A percentile compares a stretch with the other conserved stretches of the same genome.
Conservation (phyloP, 2,888 invertebrate genomes). For the Tiliacea aurago region DNA sequence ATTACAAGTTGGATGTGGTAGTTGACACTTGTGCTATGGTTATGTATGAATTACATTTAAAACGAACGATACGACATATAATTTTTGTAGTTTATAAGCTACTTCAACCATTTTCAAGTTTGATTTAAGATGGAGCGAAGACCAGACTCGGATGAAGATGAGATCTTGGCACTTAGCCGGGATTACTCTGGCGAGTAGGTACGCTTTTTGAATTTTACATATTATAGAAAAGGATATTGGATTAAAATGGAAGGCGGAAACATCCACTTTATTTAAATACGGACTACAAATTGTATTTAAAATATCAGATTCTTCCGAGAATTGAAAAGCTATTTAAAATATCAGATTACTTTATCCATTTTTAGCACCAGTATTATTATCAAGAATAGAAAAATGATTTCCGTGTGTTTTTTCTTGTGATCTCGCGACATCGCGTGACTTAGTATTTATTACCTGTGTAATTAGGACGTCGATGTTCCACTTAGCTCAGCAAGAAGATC, state of each 20-base stretch:
- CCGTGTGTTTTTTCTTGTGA: constrained; percentile 42
- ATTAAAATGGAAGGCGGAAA: constrained; percentile 7
- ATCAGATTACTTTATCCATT: not conserved
- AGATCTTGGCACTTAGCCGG: constrained; percentile 1
- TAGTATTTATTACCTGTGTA: constrained; percentile 46
- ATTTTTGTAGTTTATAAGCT: constrained; percentile 3
- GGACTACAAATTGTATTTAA: not conserved
- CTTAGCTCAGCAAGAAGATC: constrained; percentile 43
- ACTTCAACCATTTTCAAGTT: not conserved
- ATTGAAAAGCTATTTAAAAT: no score
- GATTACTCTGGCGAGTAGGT: not conserved
- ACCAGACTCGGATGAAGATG: constrained; percentile 15
- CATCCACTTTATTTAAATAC: not conserved
- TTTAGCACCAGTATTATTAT: constrained; percentile 17
- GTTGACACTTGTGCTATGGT: constrained; percentile 39
- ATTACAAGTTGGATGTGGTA: constrained; percentile 32
- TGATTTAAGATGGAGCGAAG: constrained; percentile 13
- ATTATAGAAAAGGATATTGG: not conserved
- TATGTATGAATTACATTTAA: constrained; percentile 27
- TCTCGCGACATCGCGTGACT: constrained; percentile 65
- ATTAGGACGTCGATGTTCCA: constrained; percentile 57
- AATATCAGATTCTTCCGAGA: no score
- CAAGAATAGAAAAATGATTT: constrained; percentile 33
- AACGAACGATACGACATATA: not conserved
- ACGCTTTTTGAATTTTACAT: constrained; percentile 11